Base-by-base conservation (phyloP, 2,113 vertebrate genomes). In the Gasterosteus nipponicus region DNA sequence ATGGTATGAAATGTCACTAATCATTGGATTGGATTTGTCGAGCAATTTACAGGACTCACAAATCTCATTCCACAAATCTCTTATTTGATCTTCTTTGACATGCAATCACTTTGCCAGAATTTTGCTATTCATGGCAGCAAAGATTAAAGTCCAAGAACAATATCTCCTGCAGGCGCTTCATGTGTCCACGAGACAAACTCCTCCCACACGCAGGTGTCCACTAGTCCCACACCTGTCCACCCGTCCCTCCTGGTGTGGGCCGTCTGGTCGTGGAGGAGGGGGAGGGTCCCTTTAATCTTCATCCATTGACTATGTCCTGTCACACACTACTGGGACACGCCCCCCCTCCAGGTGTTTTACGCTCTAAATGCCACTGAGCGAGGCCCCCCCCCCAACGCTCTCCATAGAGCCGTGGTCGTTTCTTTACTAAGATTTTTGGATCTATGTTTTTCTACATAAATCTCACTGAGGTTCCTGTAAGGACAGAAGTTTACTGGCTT, bases 61-160 rank as follows among this genome's bases (percentile, higher is more conserved):
- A 56, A 61, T 56, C 62, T 67, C 77, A 46, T 61, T 7, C 41
- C 49, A 10, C 49, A 51, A 74, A 69, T 80, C 41, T 64, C 33
- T 22, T 35, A 8, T 42, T 59, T 59, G 33, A 64, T 70, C 51
- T 68, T 35, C 31, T 71, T 58, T 59, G 19, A 77, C 51, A 42
- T 60, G 3, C 39, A 69, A 15, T 64, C 7, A 54, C 62, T 66
- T 44, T 44, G 31, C 69, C 7, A 35, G 11, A 78, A 35, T 65
- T 51, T 41, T 64, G 67, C 33, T 46, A 15, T 47, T 71, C 56
- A 70, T 15, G 18, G 53, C 53, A 19, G 44, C 5, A 60, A 38
- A 57, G 29, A 57, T 57, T 38, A 46, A 7, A 38, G 12, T 35
- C 12, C 44, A 68, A 16, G 47, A 29, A 46, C n/a, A 22, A 35